A percentile compares a stretch with the other conserved stretches of the same genome.
These are phyloP conservation scores for Diorhabda carinulata DNA, from an alignment of 1,140 invertebrate genomes.

Conservation along the genomic window DNA sequence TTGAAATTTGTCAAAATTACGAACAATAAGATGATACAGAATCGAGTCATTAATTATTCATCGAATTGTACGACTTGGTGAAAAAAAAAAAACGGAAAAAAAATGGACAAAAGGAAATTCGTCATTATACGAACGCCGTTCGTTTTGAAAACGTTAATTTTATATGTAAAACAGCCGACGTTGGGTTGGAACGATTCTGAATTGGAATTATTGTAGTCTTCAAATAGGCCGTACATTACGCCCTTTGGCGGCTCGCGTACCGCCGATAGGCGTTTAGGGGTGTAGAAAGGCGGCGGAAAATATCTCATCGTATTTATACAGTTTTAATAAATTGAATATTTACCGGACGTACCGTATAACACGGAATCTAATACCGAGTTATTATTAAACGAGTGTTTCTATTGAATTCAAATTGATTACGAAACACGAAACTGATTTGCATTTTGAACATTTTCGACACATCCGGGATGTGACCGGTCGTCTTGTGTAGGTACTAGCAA, in stretches of 20 bases:
- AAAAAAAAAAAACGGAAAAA: not conserved
- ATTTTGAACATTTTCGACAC: constrained; percentile 1
- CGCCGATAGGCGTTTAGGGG: constrained; percentile 29
- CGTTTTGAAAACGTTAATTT: constrained; percentile 11
- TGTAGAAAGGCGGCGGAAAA: constrained; percentile 27
- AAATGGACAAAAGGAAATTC: not conserved
- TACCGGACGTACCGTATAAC: no score
- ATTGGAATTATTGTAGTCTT: constrained; percentile 23
- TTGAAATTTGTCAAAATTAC: no score
- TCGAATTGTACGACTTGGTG: not conserved
- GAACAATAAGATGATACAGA: no score
- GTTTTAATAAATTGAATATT: constrained; percentile 8
- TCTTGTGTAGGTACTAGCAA: not conserved
- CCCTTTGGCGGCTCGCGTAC: constrained; percentile 28
- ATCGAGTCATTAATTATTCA: not conserved
- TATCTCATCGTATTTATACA: constrained; percentile 16
- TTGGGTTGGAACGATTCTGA: constrained; percentile 14
- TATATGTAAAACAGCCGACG: constrained; percentile 15
- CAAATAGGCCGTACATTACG: constrained; percentile 31
- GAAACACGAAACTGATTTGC: constrained; percentile 1
- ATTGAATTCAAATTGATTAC: constrained; percentile 1
- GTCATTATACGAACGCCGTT: constrained; percentile 2
- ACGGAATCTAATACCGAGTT: not conserved
- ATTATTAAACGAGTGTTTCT: not conserved
- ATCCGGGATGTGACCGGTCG: not conserved